Evolutionary conservation across 2,888 invertebrate genomes (phyloP).

Genomic region (Pheosia gnoma): DNA sequence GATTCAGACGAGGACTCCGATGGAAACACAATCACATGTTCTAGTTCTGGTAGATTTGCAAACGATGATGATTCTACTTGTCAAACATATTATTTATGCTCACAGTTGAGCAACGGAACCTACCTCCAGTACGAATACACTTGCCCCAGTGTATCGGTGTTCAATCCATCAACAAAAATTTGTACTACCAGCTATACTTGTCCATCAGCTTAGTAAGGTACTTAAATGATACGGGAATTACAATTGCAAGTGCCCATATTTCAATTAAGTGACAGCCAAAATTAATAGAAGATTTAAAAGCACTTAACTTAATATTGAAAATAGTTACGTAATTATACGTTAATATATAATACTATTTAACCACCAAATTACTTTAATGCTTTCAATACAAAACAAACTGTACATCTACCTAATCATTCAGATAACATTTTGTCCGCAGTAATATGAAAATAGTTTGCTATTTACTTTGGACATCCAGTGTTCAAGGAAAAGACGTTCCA

Average conservation of each 20-base stretch:
- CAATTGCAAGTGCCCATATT: no score
- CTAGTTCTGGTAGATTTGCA: conserved; percentile 32
- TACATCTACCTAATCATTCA: background rate
- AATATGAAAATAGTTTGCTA: background rate
- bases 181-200: conserved; percentile 50
- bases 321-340: no score
- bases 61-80: conserved; percentile 51
- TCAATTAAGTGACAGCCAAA: no score
- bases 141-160: conserved; percentile 50
- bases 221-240: background rate
- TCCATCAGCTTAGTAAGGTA: background rate
- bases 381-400: background rate
- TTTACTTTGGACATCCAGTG: no score
- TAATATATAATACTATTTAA: no score
- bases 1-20: conserved; percentile 1
- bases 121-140: conserved; percentile 39
- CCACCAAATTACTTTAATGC: background rate
- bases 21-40: conserved; percentile 13
- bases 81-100: conserved; percentile 49
- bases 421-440: background rate
- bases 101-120: conserved; percentile 35
- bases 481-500: conserved; percentile 1
- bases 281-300: no score
- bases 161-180: conserved; percentile 45
- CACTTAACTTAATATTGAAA: no score